Base-by-base conservation (phyloP, 1,140 invertebrate genomes). In the Chionoecetes opilio region DNA sequence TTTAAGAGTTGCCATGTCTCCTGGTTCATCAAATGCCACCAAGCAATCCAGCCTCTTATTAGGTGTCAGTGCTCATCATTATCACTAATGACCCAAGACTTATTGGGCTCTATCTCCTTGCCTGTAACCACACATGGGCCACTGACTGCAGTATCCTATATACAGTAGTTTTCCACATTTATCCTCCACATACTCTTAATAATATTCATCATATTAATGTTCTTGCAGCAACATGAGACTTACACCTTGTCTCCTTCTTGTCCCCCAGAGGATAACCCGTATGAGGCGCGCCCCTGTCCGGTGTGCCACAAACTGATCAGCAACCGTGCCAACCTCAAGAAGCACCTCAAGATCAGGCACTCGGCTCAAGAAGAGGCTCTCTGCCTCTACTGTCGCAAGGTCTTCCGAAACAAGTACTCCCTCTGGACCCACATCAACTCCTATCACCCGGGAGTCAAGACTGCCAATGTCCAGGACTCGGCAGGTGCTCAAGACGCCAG, bases 361-460 rank as follows among this genome's bases (percentile, higher is more conserved):
- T 97, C 96, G 75, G 96, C 96, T 2, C 95, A 98, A 98, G 98
- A 97, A 94, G 97, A 97, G 92, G 97, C 96, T 34, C 93, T 93
- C 38, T 96, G 96, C 94, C 96, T 93, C 85, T 95, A 96, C 86
- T 96, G 96, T 96, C 96, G 94, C 85, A 96, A 96, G 93, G 89
- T 96, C 53, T 96, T 96, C 96, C 96, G 96, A 93, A 96, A 96
- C 93, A 96, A 96, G 96, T 96, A 96, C 93, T 96, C 96, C 92
- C 94, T 96, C 17, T 96, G 96, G 96, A 97, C 97, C 29, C 97
- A 97, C 95, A 96, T 97, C 91, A 97, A 97, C 95, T 97, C 97
- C 26, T 97, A 97, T 91, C 97, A 97, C 94, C 95, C 95, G 34
- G 93, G 95, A 17, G 93, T 93, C 26, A 96, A 96, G 92, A 46